A percentile compares a stretch with the other conserved stretches of the same genome.
phyloP scores from a whole-genome alignment of 2,888 invertebrate genomes.

The Esperia sulphurella region DNA sequence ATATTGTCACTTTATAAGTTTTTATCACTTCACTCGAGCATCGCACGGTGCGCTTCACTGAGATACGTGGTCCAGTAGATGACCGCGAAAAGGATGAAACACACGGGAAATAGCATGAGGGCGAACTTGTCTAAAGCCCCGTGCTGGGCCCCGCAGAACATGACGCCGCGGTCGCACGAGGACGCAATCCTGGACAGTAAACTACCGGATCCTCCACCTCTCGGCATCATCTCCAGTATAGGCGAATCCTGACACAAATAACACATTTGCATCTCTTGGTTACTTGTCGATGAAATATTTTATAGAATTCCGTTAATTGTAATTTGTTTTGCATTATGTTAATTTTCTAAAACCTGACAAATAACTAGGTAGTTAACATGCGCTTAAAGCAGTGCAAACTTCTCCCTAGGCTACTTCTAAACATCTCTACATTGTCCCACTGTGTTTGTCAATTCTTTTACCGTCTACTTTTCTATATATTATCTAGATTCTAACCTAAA shows the following conservation, averaged over 20 bases:
- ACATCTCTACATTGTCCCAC: not conserved
- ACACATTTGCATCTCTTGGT: not conserved
- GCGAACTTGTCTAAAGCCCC: constrained; percentile 80
- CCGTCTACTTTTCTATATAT: not conserved
- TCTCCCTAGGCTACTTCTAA: not conserved
- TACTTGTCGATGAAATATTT: too few relatives aligned
- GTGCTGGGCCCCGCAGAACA: constrained; percentile 81
- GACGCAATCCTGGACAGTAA: constrained; percentile 53
- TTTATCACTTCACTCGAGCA: constrained; percentile 28
- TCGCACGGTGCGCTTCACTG: constrained; percentile 70
- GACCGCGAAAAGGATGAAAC: constrained; percentile 77
- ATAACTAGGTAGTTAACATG: constrained; percentile 19
- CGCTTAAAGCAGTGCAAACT: constrained; percentile 29
- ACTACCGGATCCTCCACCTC: constrained; percentile 42
- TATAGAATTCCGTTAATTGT: too few relatives aligned
- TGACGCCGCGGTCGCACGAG: constrained; percentile 72
- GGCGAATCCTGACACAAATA: constrained; percentile 59
- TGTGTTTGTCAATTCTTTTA: not conserved
- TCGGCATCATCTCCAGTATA: constrained; percentile 60
- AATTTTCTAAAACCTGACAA: not conserved
- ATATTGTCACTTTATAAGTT: constrained; percentile 12
- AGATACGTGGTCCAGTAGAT: constrained; percentile 82
- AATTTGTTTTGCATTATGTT: not conserved
- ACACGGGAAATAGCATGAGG: constrained; percentile 79
- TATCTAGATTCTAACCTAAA: not conserved